Evolutionary conservation across 2,888 invertebrate species (phyloP).

Genomic region (Nasonia oneida): DNA sequence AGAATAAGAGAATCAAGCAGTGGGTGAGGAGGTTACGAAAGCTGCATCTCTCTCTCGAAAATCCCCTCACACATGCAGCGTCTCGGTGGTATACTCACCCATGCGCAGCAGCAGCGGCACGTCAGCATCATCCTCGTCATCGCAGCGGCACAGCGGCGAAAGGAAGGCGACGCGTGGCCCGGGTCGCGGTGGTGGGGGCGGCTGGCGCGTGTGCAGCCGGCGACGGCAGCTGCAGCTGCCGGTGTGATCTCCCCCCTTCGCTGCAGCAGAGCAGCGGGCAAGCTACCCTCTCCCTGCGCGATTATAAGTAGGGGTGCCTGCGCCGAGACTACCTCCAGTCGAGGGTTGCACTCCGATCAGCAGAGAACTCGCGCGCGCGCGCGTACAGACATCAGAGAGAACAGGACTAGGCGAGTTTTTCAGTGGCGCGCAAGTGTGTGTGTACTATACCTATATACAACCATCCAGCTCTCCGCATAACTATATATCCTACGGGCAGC

Average conservation of each 20-base stretch:
- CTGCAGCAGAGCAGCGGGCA: slow-evolving; percentile 33
- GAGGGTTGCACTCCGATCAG: slow-evolving; percentile 76
- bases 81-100: neutral
- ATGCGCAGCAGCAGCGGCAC: neutral
- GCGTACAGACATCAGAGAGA: neutral
- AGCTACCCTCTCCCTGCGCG: slow-evolving; percentile 63
- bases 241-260: slow-evolving; percentile 68
- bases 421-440: neutral
- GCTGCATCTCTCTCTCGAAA: neutral
- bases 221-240: slow-evolving; percentile 49
- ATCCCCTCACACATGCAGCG: neutral
- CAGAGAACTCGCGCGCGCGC: slow-evolving; percentile 45
- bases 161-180: slow-evolving; percentile 55
- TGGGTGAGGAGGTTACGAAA: slow-evolving; percentile 3
- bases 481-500: neutral
- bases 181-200: slow-evolving; percentile 58
- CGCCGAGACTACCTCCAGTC: slow-evolving; percentile 76
- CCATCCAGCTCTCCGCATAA: neutral
- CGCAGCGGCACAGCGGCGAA: slow-evolving; percentile 35
- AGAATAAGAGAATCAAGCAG: neutral
- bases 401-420: neutral
- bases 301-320: slow-evolving; percentile 79
- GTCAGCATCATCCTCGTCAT: neutral
- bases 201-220: slow-evolving; percentile 56
- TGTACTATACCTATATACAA: neutral